Base-by-base conservation (phyloP, 2,113 vertebrate genomes). In the Menura novaehollandiae region DNA sequence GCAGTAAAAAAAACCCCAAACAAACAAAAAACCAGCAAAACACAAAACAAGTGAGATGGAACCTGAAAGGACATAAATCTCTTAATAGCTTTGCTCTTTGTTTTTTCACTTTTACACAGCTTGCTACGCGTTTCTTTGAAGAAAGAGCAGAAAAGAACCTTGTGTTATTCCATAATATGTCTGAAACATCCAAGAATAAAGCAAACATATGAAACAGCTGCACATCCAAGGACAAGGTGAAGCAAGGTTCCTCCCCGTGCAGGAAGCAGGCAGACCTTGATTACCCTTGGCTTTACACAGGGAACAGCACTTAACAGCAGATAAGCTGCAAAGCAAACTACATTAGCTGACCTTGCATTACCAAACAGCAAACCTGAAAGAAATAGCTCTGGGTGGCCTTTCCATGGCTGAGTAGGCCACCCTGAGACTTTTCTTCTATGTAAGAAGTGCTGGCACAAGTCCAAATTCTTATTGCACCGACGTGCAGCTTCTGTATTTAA, bases 221-320 rank as follows among this genome's bases (percentile, higher is more conserved):
- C 41, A 28, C 4, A 3, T 13, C 58, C 53, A 35, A 78, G 92
- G 82, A 47, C 85, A 90, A 93, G 82, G 95, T 78, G 88, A 91
- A 74, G 27, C 85, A 85, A 87, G 72, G 85, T 51, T 60, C 35
- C 22, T 75, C 35, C 30, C 51, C 17, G 2, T 10, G 49, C 60
- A 68, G 58, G n/a, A n/a, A 44, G 22, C 78, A 87, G 93, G 69
- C 75, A 81, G 85, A 63, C 87, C 91, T 92, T 96, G 89, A 20
- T 39, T 83, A 47, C 92, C 93, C 91, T 95, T 95, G 93, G 87
- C 89, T 91, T 80, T 76, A 6, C 55, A 2, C 0, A 12, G 64
- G 32, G 46, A 84, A 32, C 9, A 44, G 86, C 60, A 35, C 68
- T 71, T 47, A 26, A 20, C 0, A 3, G 53, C 8, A 89, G 82